Evolutionary conservation across 1,140 invertebrate species (phyloP).

Genomic region (Orchesella cincta): DNA sequence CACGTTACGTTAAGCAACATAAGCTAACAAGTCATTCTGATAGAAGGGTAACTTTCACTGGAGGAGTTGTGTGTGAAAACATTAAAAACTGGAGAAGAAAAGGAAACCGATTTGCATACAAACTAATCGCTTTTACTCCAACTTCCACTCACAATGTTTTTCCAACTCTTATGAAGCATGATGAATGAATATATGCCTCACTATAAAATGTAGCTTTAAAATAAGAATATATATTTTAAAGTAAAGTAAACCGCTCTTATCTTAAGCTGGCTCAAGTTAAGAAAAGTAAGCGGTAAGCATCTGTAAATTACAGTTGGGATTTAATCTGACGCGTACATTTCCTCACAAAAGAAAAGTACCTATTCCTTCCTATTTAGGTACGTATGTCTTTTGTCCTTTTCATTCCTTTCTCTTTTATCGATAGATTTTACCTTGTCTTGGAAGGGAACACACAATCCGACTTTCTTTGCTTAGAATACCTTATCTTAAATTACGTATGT

Average conservation of each 20-base stretch:
- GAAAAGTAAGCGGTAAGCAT: constrained; percentile 28
- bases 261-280: constrained; percentile 23
- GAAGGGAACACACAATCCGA: too few relatives aligned
- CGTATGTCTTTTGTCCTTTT: not conserved
- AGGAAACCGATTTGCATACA: constrained; percentile 35
- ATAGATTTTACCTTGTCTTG: too few relatives aligned
- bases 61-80: not conserved
- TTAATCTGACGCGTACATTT: constrained; percentile 26
- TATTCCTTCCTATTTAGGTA: too few relatives aligned
- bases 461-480: too few relatives aligned
- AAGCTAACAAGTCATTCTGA: constrained; percentile 8
- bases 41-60: constrained; percentile 5
- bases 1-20: not conserved
- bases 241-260: constrained; percentile 13
- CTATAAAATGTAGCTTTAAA: not conserved
- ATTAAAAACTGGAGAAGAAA: constrained; percentile 25
- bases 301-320: constrained; percentile 30
- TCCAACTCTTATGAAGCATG: constrained; percentile 1
- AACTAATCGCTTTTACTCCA: constrained; percentile 35
- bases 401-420: too few relatives aligned
- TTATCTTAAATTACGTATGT: too few relatives aligned
- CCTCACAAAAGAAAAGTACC: too few relatives aligned
- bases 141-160: constrained; percentile 11
- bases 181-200: not conserved
- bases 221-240: not conserved